Conservation (phyloP, 2,113 vertebrate species). For the Pangasianodon gigas region DNA sequence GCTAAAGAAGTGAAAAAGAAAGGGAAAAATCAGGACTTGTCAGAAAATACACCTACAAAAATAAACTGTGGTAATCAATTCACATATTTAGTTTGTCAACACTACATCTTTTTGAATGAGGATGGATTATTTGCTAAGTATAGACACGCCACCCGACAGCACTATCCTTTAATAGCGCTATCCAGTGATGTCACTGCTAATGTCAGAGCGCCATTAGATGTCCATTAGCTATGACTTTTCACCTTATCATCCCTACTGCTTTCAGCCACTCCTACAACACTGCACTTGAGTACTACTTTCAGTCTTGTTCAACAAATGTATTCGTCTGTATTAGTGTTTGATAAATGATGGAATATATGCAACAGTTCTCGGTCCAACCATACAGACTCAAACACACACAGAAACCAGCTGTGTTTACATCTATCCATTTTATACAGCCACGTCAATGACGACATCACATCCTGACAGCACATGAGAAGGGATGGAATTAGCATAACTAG, state of each 20-base stretch:
- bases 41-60: not conserved
- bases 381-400: slow-evolving; percentile 21
- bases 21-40: too few species aligned
- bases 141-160: not conserved
- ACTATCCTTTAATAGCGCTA: not conserved
- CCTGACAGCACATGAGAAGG: slow-evolving; percentile 37
- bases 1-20: not conserved
- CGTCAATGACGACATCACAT: slow-evolving; percentile 49
- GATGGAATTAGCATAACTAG: slow-evolving; percentile 48
- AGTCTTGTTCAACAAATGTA: not conserved
- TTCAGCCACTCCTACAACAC: not conserved
- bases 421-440: slow-evolving; percentile 49
- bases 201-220: not conserved
- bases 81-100: not conserved
- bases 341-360: not conserved
- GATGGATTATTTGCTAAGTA: not conserved
- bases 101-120: not conserved
- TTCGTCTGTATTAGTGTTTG: not conserved
- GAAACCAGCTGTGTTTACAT: slow-evolving; percentile 32
- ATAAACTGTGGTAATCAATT: not conserved
- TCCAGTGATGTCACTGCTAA: not conserved
- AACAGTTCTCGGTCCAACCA: not conserved
- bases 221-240: not conserved
- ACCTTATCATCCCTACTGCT: not conserved
- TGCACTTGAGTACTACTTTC: not conserved